phyloP scores from a whole-genome alignment of 30 jellyfish, hydroid and myxozoan species.

The Cassiopea xamachana region DNA sequence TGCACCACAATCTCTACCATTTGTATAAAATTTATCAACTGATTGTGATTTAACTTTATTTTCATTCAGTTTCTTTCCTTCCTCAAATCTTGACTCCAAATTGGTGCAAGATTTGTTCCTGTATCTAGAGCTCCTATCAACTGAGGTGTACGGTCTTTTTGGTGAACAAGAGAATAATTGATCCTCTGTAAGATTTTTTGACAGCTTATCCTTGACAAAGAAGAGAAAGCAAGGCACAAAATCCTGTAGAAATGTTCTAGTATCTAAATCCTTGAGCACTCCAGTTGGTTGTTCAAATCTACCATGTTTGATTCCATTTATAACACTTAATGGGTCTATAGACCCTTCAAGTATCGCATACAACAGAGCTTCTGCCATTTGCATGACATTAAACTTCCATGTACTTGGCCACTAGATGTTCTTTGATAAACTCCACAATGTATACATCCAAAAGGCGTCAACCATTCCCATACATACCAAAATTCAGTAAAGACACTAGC shows the following conservation, averaged over 20 bases:
- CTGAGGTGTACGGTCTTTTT: conserved; percentile 10
- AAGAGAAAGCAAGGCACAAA: conserved; percentile 61
- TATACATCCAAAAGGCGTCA: too few relatives aligned
- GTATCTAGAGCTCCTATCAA: not conserved
- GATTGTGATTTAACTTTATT: conserved; percentile 4
- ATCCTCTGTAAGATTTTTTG: conserved; percentile 26
- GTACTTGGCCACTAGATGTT: not conserved
- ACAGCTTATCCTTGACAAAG: conserved; percentile 42
- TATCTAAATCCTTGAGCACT: not conserved
- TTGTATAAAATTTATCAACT: not conserved
- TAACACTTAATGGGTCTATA: not conserved
- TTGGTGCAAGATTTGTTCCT: conserved; percentile 15
- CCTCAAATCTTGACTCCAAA: conserved; percentile 10
- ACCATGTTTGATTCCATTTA: not conserved
- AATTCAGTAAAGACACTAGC: too few relatives aligned
- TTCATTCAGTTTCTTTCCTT: conserved; percentile 4
- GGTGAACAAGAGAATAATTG: conserved; percentile 65
- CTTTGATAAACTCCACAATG: too few relatives aligned
- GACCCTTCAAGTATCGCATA: conserved; percentile 1
- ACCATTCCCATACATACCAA: too few relatives aligned
- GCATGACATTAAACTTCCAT: not conserved
- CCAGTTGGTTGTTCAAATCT: not conserved
- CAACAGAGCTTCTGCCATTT: conserved; percentile 3
- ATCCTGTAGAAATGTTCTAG: conserved; percentile 1
- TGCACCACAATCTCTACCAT: not conserved